Evolutionary conservation across 2,888 invertebrate genomes (phyloP), one percentile per base, ranked within the genome.

Genomic region (Cephus pygmeus): DNA sequence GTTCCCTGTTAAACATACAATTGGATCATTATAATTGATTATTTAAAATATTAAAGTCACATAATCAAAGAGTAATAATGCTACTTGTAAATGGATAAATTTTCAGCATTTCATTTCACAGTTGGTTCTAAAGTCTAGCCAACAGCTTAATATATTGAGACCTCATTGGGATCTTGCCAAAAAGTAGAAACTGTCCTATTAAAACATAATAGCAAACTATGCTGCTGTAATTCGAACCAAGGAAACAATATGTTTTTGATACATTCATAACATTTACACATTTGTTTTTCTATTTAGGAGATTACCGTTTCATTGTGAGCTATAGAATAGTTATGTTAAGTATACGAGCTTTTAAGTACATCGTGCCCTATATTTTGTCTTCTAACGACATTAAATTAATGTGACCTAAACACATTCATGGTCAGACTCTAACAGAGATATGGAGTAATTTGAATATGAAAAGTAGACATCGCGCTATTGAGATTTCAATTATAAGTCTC

Each of bases 1-100:
- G 86, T 84, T 88, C 88, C 84, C 88, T 89, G 73, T 90, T 90
- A 78, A 3, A 83, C 23, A 56, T 56, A 56, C 6, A 85, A 71
- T 76, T 76, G 75, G 79, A 77, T 35, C 77, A 56, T 36, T 76
- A 40, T 68, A 23, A 76, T 73, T 69, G 11, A 36, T 15, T 75
- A 69, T 15, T 69, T 30, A 12, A 76, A 77, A 76, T 68, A 33
- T 56, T 23, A 2, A 56, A 56, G 23, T 23, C 23, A 23, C 23
- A 23, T 56, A 56, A 56, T 9, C 71, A 71, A 33, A 9, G 6
- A n/a, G 34, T 71, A 34, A 71, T n/a, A 30, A 12, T 71, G 23
- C 15, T 3, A 74, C n/a, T 34, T 35, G 69, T 23, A 36, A n/a
- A 79, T 34, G 35, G 15, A 78, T 69, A n/a, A 76, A 34, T 36